These are phyloP conservation scores for Phortica variegata DNA, from an alignment of 1,140 invertebrate species.

Conservation along the genomic window DNA sequence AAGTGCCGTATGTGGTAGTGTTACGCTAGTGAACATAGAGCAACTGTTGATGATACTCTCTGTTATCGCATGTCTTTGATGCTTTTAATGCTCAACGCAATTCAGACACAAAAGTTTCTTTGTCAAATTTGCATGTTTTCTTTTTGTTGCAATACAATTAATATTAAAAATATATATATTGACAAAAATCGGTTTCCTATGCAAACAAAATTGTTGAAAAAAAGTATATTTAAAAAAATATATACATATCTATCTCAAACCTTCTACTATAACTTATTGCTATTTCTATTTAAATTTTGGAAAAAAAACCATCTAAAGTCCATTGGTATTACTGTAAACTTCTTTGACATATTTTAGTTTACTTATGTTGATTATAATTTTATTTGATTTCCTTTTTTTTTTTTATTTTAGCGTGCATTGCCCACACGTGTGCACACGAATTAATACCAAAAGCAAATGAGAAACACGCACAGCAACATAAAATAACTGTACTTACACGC, in stretches of 20 bases:
- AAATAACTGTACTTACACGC: too few relatives aligned
- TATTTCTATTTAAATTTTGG: conserved; percentile 14
- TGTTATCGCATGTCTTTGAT: too few relatives aligned
- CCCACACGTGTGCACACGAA: background rate
- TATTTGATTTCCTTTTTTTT: conserved; percentile 5
- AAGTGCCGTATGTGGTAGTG: too few relatives aligned
- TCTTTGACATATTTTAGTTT: conserved; percentile 13
- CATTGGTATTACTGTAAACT: conserved; percentile 11
- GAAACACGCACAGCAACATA: too few relatives aligned
- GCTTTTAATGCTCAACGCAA: background rate
- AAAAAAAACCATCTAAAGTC: conserved; percentile 12
- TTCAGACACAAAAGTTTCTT: too few relatives aligned
- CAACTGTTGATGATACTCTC: too few relatives aligned
- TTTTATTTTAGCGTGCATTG: conserved; percentile 1
- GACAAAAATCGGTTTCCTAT: conserved; percentile 52
- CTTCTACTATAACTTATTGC: conserved; percentile 13
- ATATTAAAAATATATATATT: conserved; percentile 8
- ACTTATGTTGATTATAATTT: conserved; percentile 10
- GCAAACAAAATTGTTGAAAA: conserved; percentile 33
- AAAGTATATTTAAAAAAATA: conserved; percentile 6
- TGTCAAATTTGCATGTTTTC: conserved; percentile 14
- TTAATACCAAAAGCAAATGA: too few relatives aligned
- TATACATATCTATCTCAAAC: conserved; percentile 23
- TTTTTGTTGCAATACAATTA: conserved; percentile 7
- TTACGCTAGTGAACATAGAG: too few relatives aligned